Conservation (phyloP, 2,113 vertebrate genomes). For the Uropsilus gracilis region DNA sequence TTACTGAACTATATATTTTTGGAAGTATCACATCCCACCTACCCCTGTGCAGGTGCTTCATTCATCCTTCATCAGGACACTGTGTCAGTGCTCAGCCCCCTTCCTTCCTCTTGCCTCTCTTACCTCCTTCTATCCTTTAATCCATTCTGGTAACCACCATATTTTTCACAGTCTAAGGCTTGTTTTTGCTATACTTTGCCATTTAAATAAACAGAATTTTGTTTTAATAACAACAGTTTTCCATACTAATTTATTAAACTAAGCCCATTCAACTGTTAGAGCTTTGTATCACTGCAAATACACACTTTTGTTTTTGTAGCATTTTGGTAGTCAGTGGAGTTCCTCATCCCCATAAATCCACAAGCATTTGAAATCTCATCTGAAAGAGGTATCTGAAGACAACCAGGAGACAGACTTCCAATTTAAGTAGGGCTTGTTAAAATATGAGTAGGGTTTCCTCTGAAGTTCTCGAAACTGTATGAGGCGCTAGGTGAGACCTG, state of each 20-base stretch:
- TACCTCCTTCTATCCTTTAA: no score
- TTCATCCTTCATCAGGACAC: no score
- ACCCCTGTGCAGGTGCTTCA: no score
- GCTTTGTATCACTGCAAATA: background rate
- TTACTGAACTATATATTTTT: no score
- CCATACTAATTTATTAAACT: constrained; percentile 8
- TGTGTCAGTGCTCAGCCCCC: no score
- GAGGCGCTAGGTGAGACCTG: background rate
- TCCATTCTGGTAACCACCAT: no score
- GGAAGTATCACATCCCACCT: no score
- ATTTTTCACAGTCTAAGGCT: no score
- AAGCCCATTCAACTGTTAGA: constrained; percentile 5
- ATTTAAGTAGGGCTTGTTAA: background rate
- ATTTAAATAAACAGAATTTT: background rate
- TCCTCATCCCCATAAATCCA: background rate
- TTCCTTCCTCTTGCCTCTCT: no score
- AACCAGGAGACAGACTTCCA: background rate
- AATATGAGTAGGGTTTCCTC: background rate
- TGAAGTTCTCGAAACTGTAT: background rate
- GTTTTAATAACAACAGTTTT: background rate
- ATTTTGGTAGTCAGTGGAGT: constrained; percentile 34
- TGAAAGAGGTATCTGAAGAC: background rate
- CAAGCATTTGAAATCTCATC: constrained; percentile 32
- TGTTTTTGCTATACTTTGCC: no score
- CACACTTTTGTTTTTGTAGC: background rate